Conservation (phyloP, 2,113 vertebrate genomes). For the Sula dactylatra region DNA sequence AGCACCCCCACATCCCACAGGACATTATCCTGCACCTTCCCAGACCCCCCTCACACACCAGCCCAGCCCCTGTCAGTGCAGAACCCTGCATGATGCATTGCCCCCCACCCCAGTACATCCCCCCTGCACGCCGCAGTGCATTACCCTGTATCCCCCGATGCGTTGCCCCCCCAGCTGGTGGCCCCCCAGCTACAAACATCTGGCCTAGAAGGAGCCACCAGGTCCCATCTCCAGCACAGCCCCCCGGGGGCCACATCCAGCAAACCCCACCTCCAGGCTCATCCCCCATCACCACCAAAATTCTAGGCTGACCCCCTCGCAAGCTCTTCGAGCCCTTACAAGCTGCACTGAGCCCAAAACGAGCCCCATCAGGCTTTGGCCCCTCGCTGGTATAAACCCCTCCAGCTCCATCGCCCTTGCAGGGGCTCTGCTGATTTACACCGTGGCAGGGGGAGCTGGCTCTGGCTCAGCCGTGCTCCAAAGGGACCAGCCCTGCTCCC, state of each 20-base stretch:
- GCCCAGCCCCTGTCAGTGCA: neutral
- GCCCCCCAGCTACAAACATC: neutral
- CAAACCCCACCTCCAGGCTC: neutral
- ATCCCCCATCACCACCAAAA: neutral
- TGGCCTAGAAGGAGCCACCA: neutral
- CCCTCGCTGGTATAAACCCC: neutral
- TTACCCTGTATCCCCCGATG: neutral
- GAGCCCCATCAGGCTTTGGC: neutral
- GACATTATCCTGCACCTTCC: neutral
- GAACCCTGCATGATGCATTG: neutral
- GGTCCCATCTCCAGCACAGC: neutral
- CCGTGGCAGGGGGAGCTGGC: too few relatives aligned
- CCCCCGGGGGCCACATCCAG: neutral
- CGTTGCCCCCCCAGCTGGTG: neutral
- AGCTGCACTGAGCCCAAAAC: neutral
- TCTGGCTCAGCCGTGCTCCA: neutral
- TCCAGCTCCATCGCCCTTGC: neutral
- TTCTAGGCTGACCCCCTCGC: too few relatives aligned
- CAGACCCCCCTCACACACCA: neutral
- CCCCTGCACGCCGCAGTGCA: neutral
- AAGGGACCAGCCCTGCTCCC: neutral
- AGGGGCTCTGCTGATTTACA: neutral
- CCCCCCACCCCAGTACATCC: neutral
- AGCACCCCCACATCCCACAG: neutral
- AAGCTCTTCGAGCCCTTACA: neutral